Conservation (phyloP, 2,888 invertebrate genomes). For the Tanypteryx hageni region DNA sequence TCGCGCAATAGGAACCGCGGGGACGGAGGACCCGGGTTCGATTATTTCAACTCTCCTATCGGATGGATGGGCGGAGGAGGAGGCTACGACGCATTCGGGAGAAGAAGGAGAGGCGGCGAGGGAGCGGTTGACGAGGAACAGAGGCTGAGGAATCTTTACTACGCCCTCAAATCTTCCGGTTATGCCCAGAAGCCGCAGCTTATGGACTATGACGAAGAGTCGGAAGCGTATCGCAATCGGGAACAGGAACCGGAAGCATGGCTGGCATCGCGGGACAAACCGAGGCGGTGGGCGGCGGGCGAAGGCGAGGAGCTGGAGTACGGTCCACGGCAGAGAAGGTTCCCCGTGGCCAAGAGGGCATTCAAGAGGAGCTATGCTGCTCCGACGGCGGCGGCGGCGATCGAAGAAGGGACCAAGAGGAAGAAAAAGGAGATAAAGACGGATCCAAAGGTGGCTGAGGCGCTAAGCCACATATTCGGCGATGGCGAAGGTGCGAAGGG, state of each 20-base stretch:
- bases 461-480: constrained; percentile 82
- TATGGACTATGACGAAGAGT: too few relatives aligned
- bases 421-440: constrained; percentile 75
- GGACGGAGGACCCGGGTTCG: constrained; percentile 68
- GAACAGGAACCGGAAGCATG: neutral
- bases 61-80: constrained; percentile 66
- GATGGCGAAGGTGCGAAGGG: neutral
- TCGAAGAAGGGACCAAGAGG: constrained; percentile 4
- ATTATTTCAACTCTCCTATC: constrained; percentile 68
- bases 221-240: too few relatives aligned
- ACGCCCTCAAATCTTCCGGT: neutral
- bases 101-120: constrained; percentile 59
- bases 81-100: neutral
- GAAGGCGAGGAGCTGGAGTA: constrained; percentile 7
- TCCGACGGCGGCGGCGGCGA: neutral
- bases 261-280: neutral
- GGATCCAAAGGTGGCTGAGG: constrained; percentile 84
- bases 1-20: constrained; percentile 65
- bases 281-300: neutral
- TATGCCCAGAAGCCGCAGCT: neutral
- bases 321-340: constrained; percentile 20
- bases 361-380: constrained; percentile 6
- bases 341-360: constrained; percentile 57
- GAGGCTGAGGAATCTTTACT: neutral
- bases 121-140: neutral